Base-by-base conservation (phyloP, 2,797 vertebrate species). In the Calcarius lapponicus region DNA sequence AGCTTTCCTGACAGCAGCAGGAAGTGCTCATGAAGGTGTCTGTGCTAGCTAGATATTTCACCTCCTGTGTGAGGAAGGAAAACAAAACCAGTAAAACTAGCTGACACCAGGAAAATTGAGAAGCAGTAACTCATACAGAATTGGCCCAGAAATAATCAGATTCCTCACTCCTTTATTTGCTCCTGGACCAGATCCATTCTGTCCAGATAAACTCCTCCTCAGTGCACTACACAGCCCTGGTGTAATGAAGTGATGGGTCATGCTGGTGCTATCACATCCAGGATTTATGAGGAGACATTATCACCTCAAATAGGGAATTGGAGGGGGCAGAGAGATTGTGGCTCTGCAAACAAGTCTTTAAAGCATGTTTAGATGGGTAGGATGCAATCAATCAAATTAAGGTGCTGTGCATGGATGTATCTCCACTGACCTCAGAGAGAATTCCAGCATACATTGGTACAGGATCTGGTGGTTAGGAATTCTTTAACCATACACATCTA, bases 211-310 rank as follows among this genome's bases (percentile, higher is more conserved):
- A 96, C 70, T 95, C 94, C 78, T 31, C 93, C 83, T 96, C 71
- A 72, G 95, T 93, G 95, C 95, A 94, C 94, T 57, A 50, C 71
- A 69, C 50, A 12, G 40, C 82, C 95, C 93, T 91, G 66, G 80
- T 91, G 89, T 94, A 96, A 97, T 94, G 94, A 97, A 96, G 94
- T 88, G 92, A 97, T 94, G 93, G 96, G 97, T 97, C 97, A 86
- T 19, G 73, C 91, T 13, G 24, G 76, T 82, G 95, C 93, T 94
- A 87, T 95, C 60, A 2, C 42, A 76, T 34, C 47, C 88, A 56
- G 82, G 92, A 97, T 97, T 97, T 97, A 97, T 79, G 84, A 96
- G 88, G 84, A 96, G 88, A 93, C 57, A 80, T 80, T 95, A 94
- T 90, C 19, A 2, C 87, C 65, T 60, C 60, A 48, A 80, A 82